phyloP scores from a whole-genome alignment of 2,888 invertebrate species.

The Oscheius onirici region DNA sequence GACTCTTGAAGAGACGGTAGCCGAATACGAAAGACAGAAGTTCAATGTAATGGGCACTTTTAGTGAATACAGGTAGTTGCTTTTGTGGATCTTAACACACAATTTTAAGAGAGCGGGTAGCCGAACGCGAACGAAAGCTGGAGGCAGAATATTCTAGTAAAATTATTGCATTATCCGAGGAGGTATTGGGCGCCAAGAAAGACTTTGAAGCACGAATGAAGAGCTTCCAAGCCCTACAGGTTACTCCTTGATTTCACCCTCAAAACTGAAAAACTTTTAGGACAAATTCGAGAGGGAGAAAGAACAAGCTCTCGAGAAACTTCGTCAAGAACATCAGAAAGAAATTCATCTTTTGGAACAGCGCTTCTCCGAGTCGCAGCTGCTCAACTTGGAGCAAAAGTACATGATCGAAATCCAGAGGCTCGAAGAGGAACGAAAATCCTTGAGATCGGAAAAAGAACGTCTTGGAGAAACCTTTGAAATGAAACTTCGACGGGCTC shows the following conservation, averaged over 20 bases:
- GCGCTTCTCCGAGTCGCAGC: conserved; percentile 68
- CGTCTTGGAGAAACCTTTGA: conserved; percentile 71
- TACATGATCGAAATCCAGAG: conserved; percentile 70
- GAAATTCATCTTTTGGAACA: conserved; percentile 71
- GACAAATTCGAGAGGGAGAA: conserved; percentile 71
- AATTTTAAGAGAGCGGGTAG: conserved; percentile 62
- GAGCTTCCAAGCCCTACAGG: conserved; percentile 73
- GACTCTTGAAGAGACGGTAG: conserved; percentile 70
- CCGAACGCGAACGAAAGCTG: conserved; percentile 70
- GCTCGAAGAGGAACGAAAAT: conserved; percentile 71
- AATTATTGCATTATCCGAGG: conserved; percentile 73
- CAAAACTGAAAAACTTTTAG: conserved; percentile 38
- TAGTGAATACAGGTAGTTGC: conserved; percentile 63
- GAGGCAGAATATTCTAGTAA: conserved; percentile 71
- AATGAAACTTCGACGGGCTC: conserved; percentile 70
- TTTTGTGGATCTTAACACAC: background rate
- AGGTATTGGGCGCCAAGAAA: conserved; percentile 72
- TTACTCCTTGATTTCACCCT: conserved; percentile 1
- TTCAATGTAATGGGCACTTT: conserved; percentile 72
- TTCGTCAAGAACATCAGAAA: conserved; percentile 71
- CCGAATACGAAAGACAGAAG: conserved; percentile 71
- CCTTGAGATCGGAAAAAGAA: conserved; percentile 68
- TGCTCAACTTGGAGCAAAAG: conserved; percentile 72
- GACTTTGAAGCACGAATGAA: conserved; percentile 74
- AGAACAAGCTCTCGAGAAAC: conserved; percentile 70